Evolutionary conservation across 2,888 invertebrate genomes (phyloP), one percentile per base, ranked within the genome.

Genomic region (Cryptus armator): DNA sequence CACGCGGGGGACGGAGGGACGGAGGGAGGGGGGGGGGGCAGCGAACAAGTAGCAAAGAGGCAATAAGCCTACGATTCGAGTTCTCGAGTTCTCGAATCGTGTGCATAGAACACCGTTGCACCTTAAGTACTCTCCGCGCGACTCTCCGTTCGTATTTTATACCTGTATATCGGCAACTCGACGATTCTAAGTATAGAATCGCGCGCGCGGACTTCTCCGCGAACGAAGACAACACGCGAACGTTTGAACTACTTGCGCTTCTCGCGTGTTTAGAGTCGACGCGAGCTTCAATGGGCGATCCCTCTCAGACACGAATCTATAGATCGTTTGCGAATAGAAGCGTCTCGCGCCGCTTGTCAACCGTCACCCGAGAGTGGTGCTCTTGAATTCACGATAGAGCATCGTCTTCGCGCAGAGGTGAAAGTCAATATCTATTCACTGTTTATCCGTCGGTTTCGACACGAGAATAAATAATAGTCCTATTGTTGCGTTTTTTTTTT

Each of bases 171-270:
- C 68, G 68, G 48, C 29, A 3, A 29, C 24, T 32, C 48, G 16
- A 14, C 14, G 68, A 48, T 68, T 82, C 79, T 74, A 84, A 84
- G 74, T 84, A 81, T 81, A 84, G 81, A 84, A 37, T 37, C 1
- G 24, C 24, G 24, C 77, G 53, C 76, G 43, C 43, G 24, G 29
- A 51, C 29, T 48, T n/a, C 43, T 48, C 29, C 12, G 12, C 24
- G 14, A 37, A 68, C 68, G 68, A 24, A 56, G 56, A 56, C 56
- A 24, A 56, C 37, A 37, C 37, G 9, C 37, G 37, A 37, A 37
- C 56, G 24, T 9, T 48, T 82, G 85, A 85, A 82, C 82, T 82
- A 85, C 85, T 82, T 82, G 72, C 77, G 71, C 77, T 81, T 81
- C 76, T 66, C 66, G 43, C 66, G 66, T 43, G 43, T 66, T 66